phyloP scores from a whole-genome alignment of 2,113 vertebrate species.

The Tichodroma muraria region DNA sequence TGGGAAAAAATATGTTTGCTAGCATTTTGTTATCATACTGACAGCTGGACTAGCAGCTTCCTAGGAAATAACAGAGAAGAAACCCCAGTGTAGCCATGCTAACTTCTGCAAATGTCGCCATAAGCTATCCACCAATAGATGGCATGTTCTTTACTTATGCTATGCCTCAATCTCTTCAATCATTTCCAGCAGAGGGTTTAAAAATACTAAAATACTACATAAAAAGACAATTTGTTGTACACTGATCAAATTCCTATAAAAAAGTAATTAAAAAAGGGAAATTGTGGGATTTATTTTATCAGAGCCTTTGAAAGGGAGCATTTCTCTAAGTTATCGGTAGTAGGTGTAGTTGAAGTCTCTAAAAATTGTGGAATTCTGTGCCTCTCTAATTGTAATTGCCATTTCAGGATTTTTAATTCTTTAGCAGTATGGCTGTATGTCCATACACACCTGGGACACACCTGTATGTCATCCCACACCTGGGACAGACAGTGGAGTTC shows the following conservation, averaged over 20 bases:
- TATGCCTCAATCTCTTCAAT: neutral
- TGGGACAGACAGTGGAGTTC: neutral
- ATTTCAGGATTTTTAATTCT: neutral
- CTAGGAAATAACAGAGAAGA: neutral
- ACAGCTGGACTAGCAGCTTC: neutral
- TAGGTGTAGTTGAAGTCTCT: neutral
- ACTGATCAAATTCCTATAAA: too few relatives aligned
- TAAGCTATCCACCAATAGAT: neutral
- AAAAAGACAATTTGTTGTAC: neutral
- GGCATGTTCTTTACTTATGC: neutral
- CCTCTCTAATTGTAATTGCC: neutral
- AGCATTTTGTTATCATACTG: neutral
- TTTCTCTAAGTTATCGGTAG: neutral
- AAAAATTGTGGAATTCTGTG: neutral
- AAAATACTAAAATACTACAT: neutral
- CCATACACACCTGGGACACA: neutral
- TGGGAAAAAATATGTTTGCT: neutral
- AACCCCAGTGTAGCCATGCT: neutral
- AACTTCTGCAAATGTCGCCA: neutral
- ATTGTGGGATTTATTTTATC: neutral
- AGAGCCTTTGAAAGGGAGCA: neutral
- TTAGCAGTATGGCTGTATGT: neutral
- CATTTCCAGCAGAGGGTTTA: neutral
- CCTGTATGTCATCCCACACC: neutral
- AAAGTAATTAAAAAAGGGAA: neutral